Evolutionary conservation across 1,140 invertebrate species (phyloP).

Genomic region (Cotesia chilonis): DNA sequence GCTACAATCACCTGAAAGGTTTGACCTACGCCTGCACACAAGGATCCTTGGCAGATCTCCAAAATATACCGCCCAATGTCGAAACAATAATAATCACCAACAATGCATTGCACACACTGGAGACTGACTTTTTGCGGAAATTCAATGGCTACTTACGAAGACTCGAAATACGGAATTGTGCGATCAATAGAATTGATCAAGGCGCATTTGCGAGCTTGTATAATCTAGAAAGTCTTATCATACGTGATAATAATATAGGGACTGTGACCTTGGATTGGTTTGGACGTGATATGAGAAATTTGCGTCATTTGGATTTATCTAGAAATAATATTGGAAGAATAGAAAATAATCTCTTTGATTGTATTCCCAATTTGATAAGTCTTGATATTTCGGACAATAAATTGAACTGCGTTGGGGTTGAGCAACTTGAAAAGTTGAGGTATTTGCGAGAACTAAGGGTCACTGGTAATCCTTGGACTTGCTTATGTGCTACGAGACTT

Average conservation of each 20-base stretch:
- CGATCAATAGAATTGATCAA: slow-evolving; percentile 45
- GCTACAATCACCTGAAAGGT: slow-evolving; percentile 29
- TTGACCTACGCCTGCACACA: slow-evolving; percentile 33
- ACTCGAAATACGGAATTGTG: slow-evolving; percentile 48
- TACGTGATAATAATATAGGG: slow-evolving; percentile 45
- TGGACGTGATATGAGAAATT: slow-evolving; percentile 27
- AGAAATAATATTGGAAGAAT: slow-evolving; percentile 48
- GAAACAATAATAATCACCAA: slow-evolving; percentile 43
- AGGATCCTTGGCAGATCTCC: slow-evolving; percentile 35
- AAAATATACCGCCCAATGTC: slow-evolving; percentile 34
- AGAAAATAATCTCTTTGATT: slow-evolving; percentile 46
- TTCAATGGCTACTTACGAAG: slow-evolving; percentile 47
- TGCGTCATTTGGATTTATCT: slow-evolving; percentile 45
- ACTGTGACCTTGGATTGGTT: slow-evolving; percentile 37
- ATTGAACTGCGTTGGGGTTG: slow-evolving; percentile 51
- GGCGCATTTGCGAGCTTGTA: slow-evolving; percentile 42
- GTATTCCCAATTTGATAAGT: slow-evolving; percentile 35
- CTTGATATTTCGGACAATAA: slow-evolving; percentile 49
- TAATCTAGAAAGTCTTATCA: slow-evolving; percentile 42
- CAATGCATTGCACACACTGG: slow-evolving; percentile 43
- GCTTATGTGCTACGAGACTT: slow-evolving; percentile 45
- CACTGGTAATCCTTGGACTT: slow-evolving; percentile 50
- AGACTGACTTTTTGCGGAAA: slow-evolving; percentile 31
- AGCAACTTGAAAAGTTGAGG: slow-evolving; percentile 41
- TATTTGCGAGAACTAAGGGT: slow-evolving; percentile 41